Evolutionary conservation across 2,113 vertebrate genomes (phyloP).

Genomic region (Hippotragus niger): DNA sequence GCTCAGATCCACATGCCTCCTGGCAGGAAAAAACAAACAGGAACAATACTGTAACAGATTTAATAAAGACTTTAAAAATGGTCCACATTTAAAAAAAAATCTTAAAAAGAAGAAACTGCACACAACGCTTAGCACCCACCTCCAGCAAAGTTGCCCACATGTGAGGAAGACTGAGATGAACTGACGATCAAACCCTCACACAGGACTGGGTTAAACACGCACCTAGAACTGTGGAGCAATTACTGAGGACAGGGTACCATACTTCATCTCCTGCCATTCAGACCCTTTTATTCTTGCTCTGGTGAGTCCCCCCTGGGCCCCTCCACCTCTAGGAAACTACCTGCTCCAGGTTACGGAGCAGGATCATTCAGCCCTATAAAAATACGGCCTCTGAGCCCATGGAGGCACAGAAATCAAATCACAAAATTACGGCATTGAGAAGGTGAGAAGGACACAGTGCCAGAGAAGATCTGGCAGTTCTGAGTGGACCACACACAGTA

Average conservation of each 20-base stretch:
- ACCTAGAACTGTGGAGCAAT: background rate
- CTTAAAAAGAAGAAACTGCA: background rate
- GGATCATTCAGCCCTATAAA: background rate
- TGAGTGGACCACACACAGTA: background rate
- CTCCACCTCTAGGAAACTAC: background rate
- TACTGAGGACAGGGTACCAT: background rate
- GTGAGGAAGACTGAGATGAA: background rate
- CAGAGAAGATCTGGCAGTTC: background rate
- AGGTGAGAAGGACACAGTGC: background rate
- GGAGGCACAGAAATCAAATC: background rate
- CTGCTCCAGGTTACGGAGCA: background rate
- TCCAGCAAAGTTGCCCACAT: background rate
- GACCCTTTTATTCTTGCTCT: background rate
- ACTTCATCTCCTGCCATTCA: background rate
- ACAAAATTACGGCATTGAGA: background rate
- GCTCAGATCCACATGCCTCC: background rate
- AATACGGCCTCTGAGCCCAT: background rate
- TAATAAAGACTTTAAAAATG: background rate
- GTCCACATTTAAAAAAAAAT: background rate
- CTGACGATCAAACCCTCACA: background rate
- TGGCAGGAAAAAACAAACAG: background rate
- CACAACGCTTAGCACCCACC: background rate
- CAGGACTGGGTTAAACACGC: background rate
- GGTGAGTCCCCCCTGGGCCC: background rate
- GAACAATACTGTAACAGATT: background rate